Evolutionary conservation across 2,888 invertebrate species (phyloP), one percentile per base, ranked within the genome.

Genomic region (Desoria tigrina): DNA sequence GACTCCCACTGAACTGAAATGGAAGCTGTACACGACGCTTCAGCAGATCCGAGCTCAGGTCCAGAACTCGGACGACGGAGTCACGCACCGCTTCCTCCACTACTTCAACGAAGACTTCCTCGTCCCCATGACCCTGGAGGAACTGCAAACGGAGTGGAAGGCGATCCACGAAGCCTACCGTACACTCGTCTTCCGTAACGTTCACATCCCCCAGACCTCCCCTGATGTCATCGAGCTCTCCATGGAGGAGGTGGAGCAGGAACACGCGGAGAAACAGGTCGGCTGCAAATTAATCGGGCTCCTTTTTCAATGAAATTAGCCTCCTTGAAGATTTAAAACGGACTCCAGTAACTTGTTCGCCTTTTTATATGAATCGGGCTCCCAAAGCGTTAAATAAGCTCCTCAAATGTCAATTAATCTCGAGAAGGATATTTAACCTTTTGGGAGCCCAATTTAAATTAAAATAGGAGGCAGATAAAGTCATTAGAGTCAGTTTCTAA

Each of bases 201-300:
- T 72, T 23, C 68, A 68, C 61, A 69, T 68, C 55, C 66, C 67
- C 14, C 69, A 69, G 45, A 69, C 69, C 42, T 66, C 68, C 27
- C 69, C 69, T 9, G 72, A 72, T 55, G 68, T 69, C n/a, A 72
- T 72, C 37, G 69, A 69, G 54, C 65, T 72, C 42, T 69, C 69
- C 21, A 61, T 72, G 60, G 72, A 72, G 58, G 72, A 72, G 50
- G 69, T 72, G 7, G 72, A 72, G 23, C 72, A 72, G 54, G 69
- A 72, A 39, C 69, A 69, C 32, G 72, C 72, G n/a, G 72, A 72
- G 39, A 72, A 72, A 56, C 72, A n/a, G n/a, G n/a, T n/a, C n/a
- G n/a, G n/a, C n/a, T n/a, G n/a, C n/a, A n/a, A n/a, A n/a, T n/a
- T n/a, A n/a, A n/a, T n/a, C n/a, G n/a, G n/a, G n/a, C n/a, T n/a